Base-by-base conservation (phyloP, 1,140 invertebrate species). In the Zophobas atratus region DNA sequence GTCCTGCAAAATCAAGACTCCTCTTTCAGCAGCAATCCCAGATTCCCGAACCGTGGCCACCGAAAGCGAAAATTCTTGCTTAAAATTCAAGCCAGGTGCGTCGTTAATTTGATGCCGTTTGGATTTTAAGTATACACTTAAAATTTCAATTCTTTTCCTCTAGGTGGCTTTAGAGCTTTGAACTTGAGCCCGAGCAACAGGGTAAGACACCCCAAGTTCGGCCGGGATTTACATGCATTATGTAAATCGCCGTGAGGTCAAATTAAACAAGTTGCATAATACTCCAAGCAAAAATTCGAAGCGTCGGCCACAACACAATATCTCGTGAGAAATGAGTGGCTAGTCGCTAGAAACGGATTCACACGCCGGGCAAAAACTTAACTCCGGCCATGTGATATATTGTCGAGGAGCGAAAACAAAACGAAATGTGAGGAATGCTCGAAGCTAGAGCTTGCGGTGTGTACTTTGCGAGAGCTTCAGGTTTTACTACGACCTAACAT, bases 91-190 rank as follows among this genome's bases (percentile, higher is more conserved):
- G 0, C 5, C 70, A 71, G 70, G 70, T 71, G n/a, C 6, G 41
- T 71, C 70, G 70, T 71, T 71, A 71, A 71, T 71, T 71, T 49
- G 6, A 71, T 63, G 70, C 41, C 70, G 20, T 71, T 71, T 71
- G 34, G 49, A 53, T 63, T 38, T 63, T 63, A 63, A 43, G 57
- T 38, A 63, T 32, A 63, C n/a, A 2, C 35, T 63, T 63, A 63
- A 63, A 63, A 63, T 63, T 63, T 63, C 57, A 63, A 43, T 63
- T 63, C 39, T 63, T 63, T 43, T 8, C 57, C 57, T 51, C 49
- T 20, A 51, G 49, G 49, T 51, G n/a, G 49, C 49, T 51, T 51
- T 51, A 51, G 0, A 51, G 49, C 49, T 51, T 51, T 51, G 4
- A 20, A 51, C 49, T 20, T 46, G 6, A 20, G 49, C 49, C 3